Conservation (phyloP, 2,113 vertebrate species). For the Dasyornis broadbenti region DNA sequence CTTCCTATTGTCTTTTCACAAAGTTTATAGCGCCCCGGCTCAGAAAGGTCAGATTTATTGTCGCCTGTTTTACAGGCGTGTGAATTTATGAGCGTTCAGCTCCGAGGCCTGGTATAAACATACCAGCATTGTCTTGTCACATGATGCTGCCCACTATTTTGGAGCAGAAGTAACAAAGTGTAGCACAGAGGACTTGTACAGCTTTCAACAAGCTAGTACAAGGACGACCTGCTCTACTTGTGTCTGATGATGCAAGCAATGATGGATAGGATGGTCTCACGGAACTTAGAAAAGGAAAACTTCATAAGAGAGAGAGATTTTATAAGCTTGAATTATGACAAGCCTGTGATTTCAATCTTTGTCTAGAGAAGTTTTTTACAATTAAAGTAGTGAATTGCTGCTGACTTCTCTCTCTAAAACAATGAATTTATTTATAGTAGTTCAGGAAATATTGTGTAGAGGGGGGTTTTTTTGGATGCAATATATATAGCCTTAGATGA, state of each 20-base stretch:
- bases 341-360: neutral
- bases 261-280: neutral
- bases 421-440: neutral
- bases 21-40: neutral
- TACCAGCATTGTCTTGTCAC: neutral
- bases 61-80: neutral
- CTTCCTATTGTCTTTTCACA: neutral
- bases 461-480: neutral
- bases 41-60: conserved; percentile 6
- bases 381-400: neutral
- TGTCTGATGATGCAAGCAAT: neutral
- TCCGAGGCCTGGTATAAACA: neutral
- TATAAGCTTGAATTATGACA: neutral
- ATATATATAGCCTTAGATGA: neutral
- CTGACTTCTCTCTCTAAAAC: neutral
- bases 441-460: neutral
- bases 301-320: neutral
- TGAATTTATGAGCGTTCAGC: neutral
- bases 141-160: neutral
- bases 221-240: neutral
- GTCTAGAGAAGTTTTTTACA: neutral
- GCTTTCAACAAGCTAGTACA: neutral
- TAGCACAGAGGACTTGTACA: neutral
- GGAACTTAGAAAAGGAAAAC: neutral
- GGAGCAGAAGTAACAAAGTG: neutral